Evolutionary conservation across 2,113 vertebrate species (phyloP), one percentile per base, ranked within the genome.

Genomic region (Chelonoidis abingdonii): DNA sequence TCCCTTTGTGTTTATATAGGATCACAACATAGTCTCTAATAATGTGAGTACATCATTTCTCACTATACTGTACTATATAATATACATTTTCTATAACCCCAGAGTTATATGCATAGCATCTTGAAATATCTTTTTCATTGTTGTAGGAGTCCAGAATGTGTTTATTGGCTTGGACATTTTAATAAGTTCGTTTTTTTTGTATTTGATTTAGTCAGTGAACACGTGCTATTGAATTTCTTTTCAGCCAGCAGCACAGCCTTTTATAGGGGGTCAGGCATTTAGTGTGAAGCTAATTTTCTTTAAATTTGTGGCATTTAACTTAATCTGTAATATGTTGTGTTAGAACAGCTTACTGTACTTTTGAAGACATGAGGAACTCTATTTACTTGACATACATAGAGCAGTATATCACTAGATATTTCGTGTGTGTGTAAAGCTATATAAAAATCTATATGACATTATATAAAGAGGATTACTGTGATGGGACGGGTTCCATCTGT

Each of bases 141-240:
- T 47, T 47, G 12, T 27, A 25, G 75, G 25, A 41, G 22, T 13
- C 25, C 41, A 78, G 41, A 78, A 47, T 44, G 44, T 78, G 41
- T 29, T 47, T 47, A 8, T 29, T 78, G 75, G 25, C 24, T 78
- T 72, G 65, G n/a, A 29, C 41, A 47, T 44, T 47, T 78, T 47
- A 12, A 44, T 27, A 56, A 6, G 80, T 86, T 41, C 3, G 6
- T 5, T 6, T 35, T 25, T 19, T 2, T 86, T 8, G 24, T 16
- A 78, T 27, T 78, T 91, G 84, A 31, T 95, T 95, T 78, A 80
- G 83, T 89, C 83, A 62, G 56, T n/a, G 54, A 92, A 72, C 82
- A 22, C 57, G 56, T 24, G 31, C 65, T 88, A 53, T 81, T 92
- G 49, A 80, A 11, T 0, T 0, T 92, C 80, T 93, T 86, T 93